phyloP scores from a whole-genome alignment of 2,113 vertebrate genomes.

The Calidris pugnax region DNA sequence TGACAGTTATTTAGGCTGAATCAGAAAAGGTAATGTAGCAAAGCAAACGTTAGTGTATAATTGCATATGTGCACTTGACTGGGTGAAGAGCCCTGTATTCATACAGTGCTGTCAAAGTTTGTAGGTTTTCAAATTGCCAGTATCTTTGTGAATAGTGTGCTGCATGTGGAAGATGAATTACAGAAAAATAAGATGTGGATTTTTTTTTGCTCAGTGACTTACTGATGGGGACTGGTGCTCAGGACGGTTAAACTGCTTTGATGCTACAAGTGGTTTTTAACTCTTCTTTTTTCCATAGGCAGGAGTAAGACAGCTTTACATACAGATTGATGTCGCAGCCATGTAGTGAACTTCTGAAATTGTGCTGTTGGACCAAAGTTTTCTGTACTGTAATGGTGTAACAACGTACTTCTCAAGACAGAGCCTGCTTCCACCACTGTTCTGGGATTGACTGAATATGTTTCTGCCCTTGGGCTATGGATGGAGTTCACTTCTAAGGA shows the following conservation, averaged over 20 bases:
- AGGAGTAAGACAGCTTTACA: conserved; percentile 92
- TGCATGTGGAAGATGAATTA: not conserved
- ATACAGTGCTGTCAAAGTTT: not conserved
- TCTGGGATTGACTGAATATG: not conserved
- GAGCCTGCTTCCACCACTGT: conserved; percentile 19
- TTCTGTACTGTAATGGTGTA: conserved; percentile 76
- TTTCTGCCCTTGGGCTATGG: not conserved
- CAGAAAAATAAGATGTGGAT: not conserved
- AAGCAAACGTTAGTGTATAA: not conserved
- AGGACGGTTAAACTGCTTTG: not conserved
- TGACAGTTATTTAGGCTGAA: not conserved
- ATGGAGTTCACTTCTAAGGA: conserved; percentile 24
- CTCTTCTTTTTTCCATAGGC: conserved; percentile 74
- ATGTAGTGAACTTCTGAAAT: conserved; percentile 79
- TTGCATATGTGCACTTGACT: not conserved
- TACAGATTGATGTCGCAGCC: conserved; percentile 92
- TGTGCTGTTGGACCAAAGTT: conserved; percentile 83
- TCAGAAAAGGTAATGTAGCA: not conserved
- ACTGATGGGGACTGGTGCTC: not conserved
- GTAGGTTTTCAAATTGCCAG: not conserved
- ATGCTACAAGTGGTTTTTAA: not conserved
- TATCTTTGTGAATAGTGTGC: not conserved
- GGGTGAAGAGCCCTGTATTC: not conserved
- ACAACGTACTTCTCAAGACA: conserved; percentile 47
- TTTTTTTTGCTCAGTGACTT: not conserved